Base-by-base conservation (phyloP, 2,113 vertebrate species). In the Naja naja region DNA sequence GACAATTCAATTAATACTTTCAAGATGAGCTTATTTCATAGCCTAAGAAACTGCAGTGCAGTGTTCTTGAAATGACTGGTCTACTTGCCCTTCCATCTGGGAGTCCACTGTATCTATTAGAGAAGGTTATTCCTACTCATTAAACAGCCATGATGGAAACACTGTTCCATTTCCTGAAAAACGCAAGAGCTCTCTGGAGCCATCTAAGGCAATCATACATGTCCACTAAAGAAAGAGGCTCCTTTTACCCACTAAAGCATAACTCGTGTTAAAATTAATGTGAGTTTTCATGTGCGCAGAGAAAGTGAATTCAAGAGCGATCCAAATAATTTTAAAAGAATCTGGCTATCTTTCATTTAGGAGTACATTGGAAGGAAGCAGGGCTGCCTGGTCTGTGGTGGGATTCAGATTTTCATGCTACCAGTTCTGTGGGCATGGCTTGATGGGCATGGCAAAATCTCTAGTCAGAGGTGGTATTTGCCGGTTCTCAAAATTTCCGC, bases 291-390 rank as follows among this genome's bases (percentile, higher is more conserved):
- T 54, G 20, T 86, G 60, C 6, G 39, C 45, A 93, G 89, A 56
- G 86, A 91, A 86, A 95, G 89, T 94, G 93, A 92, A 94, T 93
- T 45, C 85, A 91, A 93, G 39, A 7, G 93, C 74, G 39, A 91
- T 93, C 30, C 11, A 94, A 94, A 94, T 93, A 64, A 94, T 90
- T 16, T 91, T 23, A 3, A 89, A 93, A 95, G 85, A 88, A 87
- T 89, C 64, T 94, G 93, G 91, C 47, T 1, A 94, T 90, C 94
- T 95, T 89, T 95, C 93, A 43, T 43, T 94, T 94, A 60, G 14
- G 90, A 95, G 93, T 85, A 0, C 92, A 86, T 92, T 94, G 58
- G 87, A 96, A 95, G 95, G n/a, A 74, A 93, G 12, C 34, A 52
- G 81, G 93, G 91, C 47, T 96, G 47, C 8, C 47, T 49, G 47